Percentiles rank a stretch among this genome's conserved stretches.
Conservation (phyloP, 2,888 invertebrate genomes). For the Nasonovia ribisnigri region DNA sequence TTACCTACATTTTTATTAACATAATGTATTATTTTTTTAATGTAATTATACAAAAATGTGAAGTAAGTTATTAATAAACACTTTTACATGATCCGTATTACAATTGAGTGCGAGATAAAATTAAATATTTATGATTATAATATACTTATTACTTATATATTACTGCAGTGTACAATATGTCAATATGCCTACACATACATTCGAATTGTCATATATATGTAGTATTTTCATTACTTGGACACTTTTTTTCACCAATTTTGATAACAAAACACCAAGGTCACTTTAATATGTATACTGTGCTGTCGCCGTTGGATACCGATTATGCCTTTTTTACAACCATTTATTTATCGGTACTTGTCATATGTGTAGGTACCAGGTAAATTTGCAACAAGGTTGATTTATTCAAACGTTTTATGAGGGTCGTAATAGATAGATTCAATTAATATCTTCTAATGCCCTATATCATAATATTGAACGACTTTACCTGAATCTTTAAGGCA, state of each 20-base stretch:
- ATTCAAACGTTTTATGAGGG: slow-evolving; percentile 32
- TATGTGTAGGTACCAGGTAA: slow-evolving; percentile 20
- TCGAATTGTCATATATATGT: not conserved
- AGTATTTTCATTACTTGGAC: slow-evolving; percentile 13
- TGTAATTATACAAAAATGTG: not conserved
- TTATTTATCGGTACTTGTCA: slow-evolving; percentile 28
- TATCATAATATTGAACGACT: not conserved
- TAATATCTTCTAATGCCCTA: not conserved
- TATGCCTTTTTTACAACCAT: slow-evolving; percentile 37
- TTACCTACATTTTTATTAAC: not conserved
- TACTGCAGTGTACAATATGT: not conserved
- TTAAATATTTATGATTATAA: not conserved
- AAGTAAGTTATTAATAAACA: not conserved
- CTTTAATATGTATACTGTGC: slow-evolving; percentile 21
- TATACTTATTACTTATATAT: not conserved
- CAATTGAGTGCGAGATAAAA: not conserved
- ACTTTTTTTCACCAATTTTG: slow-evolving; percentile 7
- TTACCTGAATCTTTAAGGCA: not conserved
- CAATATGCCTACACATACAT: not conserved
- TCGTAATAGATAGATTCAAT: slow-evolving; percentile 42
- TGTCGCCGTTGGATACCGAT: slow-evolving; percentile 62
- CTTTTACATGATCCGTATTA: not conserved
- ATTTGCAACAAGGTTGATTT: slow-evolving; percentile 50
- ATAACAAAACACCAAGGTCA: slow-evolving; percentile 45
- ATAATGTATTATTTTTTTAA: not conserved